Evolutionary conservation across 1,140 invertebrate genomes (phyloP), one percentile per base, ranked within the genome.

Genomic region (Drosophila sproati): DNA sequence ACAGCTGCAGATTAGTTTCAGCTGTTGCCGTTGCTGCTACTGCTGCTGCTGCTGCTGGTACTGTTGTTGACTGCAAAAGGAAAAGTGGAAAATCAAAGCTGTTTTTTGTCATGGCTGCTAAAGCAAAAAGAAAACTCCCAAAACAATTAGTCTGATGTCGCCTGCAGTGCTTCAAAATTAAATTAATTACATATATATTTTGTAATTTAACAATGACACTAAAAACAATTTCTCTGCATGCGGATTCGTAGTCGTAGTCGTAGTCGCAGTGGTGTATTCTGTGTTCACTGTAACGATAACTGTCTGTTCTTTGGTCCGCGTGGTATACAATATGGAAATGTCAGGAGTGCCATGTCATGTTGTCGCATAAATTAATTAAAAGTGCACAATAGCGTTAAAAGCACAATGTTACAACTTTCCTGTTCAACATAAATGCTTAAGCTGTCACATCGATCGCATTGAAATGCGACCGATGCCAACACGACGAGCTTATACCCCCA

Each of bases 61-160:
- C 59, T 69, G 55, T 28, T 59, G 28, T 37, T 32, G 57, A 70
- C 61, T 59, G 69, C 47, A 73, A 69, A 60, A 69, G 51, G 62
- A 77, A 77, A 78, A 77, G 75, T 74, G 78, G 64, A 80, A 79
- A 80, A 80, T 80, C 78, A 80, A 80, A 80, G 75, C 71, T 66
- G 71, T 70, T 74, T 70, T 80, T 55, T 77, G 73, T 77, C 69
- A 71, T 73, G 59, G 37, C 54, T 39, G 32, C 34, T 48, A 35
- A 47, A 37, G 32, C 34, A 41, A 76, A 74, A 57, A 70, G 60
- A 70, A 70, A 74, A 78, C 48, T 80, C 78, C 78, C 78, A 73
- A 74, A 78, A 78, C 78, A 80, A 78, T 80, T 80, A 78, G 78
- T 45, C 64, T 61, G 63, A 72, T 80, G 63, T 59, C 70, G 63